Percentiles rank a stretch among this genome's conserved stretches.
Evolutionary conservation across 2,113 vertebrate genomes (phyloP).

Genomic region (Python bivittatus): DNA sequence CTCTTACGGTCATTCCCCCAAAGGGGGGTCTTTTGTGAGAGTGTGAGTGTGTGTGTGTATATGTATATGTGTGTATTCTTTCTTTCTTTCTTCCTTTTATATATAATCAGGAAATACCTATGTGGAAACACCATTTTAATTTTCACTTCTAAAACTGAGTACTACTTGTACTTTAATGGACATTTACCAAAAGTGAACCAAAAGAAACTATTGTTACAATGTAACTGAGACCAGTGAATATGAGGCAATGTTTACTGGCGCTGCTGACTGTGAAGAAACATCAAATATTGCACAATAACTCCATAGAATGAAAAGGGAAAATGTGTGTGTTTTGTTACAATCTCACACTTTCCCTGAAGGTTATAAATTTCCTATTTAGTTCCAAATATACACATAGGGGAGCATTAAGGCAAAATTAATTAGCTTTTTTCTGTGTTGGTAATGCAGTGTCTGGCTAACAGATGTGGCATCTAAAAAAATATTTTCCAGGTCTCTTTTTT

Average conservation of each 20-base stretch:
- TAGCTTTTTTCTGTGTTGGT: not conserved
- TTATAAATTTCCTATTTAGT: not conserved
- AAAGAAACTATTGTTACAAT: constrained; percentile 61
- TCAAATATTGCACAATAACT: constrained; percentile 59
- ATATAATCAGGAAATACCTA: not conserved
- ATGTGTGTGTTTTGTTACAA: constrained; percentile 28
- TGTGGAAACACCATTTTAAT: not conserved
- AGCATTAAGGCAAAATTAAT: not conserved
- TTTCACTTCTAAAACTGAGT: constrained; percentile 40
- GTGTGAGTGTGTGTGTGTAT: no score
- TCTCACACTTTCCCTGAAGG: not conserved
- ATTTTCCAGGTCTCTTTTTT: not conserved
- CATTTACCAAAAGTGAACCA: constrained; percentile 60
- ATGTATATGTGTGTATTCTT: no score
- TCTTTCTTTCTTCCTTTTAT: not conserved
- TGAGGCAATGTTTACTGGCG: constrained; percentile 66
- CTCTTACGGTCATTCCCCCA: not conserved
- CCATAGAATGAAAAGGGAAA: constrained; percentile 47
- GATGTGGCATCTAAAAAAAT: not conserved
- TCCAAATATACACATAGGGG: not conserved
- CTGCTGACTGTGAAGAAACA: constrained; percentile 64
- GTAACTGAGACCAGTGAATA: constrained; percentile 51
- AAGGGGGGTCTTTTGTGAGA: not conserved
- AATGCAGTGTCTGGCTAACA: not conserved
- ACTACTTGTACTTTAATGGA: constrained; percentile 62